A percentile compares a stretch with the other conserved stretches of the same genome.
Evolutionary conservation across 2,888 invertebrate species (phyloP).

Genomic region (Petrolisthes cinctipes): DNA sequence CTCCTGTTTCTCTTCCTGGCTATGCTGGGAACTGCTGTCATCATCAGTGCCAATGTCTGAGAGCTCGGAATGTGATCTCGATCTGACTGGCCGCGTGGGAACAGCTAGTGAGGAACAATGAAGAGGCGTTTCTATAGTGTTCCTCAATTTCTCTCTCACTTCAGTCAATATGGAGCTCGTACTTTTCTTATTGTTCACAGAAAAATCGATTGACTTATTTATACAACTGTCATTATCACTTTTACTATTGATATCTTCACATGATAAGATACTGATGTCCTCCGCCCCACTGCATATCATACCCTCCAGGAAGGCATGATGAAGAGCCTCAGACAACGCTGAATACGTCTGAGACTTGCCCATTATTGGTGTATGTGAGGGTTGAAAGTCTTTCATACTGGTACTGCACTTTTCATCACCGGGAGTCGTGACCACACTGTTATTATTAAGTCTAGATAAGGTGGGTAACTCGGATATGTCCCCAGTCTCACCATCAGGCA

Average conservation of each 20-base stretch:
- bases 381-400: constrained; percentile 27
- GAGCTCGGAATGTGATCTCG: constrained; percentile 24
- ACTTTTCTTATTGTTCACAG: constrained; percentile 30
- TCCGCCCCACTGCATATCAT: constrained; percentile 54
- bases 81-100: constrained; percentile 25
- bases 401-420: constrained; percentile 10
- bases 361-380: constrained; percentile 20
- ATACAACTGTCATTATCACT: constrained; percentile 35
- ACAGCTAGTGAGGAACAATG: constrained; percentile 37
- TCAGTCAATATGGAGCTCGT: constrained; percentile 36
- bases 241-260: constrained; percentile 42
- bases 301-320: constrained; percentile 52
- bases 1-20: constrained; percentile 50
- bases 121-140: constrained; percentile 16
- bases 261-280: constrained; percentile 41
- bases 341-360: constrained; percentile 54
- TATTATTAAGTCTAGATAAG: constrained; percentile 33
- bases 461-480: constrained; percentile 10
- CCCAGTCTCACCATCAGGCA: neutral
- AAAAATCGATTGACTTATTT: constrained; percentile 26
- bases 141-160: constrained; percentile 27
- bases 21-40: constrained; percentile 54
- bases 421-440: constrained; percentile 21
- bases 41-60: constrained; percentile 48
- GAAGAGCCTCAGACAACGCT: constrained; percentile 48